phyloP scores from a whole-genome alignment of 2,113 vertebrate genomes.

The Halichoeres trimaculatus region DNA sequence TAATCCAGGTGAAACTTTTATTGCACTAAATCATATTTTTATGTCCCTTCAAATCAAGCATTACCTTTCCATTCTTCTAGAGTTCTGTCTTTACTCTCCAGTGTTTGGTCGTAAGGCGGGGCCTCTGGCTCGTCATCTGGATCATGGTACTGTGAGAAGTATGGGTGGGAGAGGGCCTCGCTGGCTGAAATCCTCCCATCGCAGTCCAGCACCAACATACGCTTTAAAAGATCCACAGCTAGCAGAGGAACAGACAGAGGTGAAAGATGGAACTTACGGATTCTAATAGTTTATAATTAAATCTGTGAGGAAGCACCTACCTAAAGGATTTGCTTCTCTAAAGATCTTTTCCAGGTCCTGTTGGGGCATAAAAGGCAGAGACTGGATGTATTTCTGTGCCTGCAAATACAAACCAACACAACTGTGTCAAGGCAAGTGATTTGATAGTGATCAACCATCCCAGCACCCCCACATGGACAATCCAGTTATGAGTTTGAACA shows the following conservation, averaged over 20 bases:
- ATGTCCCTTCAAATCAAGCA: background rate
- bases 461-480: slow-evolving; percentile 20
- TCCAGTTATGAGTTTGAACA: slow-evolving; percentile 33
- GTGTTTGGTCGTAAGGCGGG: slow-evolving; percentile 90
- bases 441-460: slow-evolving; percentile 34
- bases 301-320: slow-evolving; percentile 79
- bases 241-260: slow-evolving; percentile 8
- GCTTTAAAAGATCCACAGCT: slow-evolving; percentile 96
- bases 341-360: slow-evolving; percentile 96
- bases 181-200: slow-evolving; percentile 93
- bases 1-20: too few species aligned
- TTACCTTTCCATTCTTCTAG: slow-evolving; percentile 98
- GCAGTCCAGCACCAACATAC: slow-evolving; percentile 96
- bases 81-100: slow-evolving; percentile 92
- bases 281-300: slow-evolving; percentile 26
- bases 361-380: slow-evolving; percentile 95
- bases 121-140: slow-evolving; percentile 95
- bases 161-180: slow-evolving; percentile 91
- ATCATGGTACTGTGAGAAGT: slow-evolving; percentile 98
- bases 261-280: slow-evolving; percentile 2
- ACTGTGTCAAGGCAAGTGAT: background rate
- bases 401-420: slow-evolving; percentile 65
- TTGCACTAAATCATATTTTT: too few species aligned
- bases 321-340: slow-evolving; percentile 92
- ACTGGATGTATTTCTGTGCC: slow-evolving; percentile 98